phyloP scores from a whole-genome alignment of 1,140 invertebrate species.

The Lamellibrachia luymesi region DNA sequence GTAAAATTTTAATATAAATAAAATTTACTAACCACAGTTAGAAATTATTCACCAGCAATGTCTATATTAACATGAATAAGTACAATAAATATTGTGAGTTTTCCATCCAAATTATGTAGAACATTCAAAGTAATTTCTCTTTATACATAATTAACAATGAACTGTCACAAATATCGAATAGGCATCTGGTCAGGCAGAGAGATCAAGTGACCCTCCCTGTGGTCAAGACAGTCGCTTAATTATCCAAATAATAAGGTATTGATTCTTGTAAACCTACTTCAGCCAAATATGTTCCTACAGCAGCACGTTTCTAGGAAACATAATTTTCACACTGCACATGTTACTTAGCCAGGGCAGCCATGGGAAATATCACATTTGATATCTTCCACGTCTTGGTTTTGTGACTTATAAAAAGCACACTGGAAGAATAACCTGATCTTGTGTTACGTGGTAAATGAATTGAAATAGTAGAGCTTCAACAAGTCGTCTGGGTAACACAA shows the following conservation, averaged over 20 bases:
- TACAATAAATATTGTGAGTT: no score
- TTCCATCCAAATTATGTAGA: no score
- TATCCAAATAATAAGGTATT: not conserved
- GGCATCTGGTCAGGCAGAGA: not conserved
- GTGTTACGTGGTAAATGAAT: not conserved
- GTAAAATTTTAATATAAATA: no score
- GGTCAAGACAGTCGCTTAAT: not conserved
- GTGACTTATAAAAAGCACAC: not conserved
- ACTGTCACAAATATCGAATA: no score
- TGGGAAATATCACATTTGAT: not conserved
- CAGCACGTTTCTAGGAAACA: not conserved
- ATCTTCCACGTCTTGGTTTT: not conserved
- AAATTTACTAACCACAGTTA: no score
- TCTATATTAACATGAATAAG: no score
- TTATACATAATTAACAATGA: no score
- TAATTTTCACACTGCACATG: not conserved
- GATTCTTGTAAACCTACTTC: not conserved
- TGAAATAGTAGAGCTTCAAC: not conserved
- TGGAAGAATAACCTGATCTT: not conserved
- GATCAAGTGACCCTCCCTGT: not conserved
- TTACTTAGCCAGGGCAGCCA: not conserved
- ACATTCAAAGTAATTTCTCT: no score
- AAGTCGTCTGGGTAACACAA: not conserved
- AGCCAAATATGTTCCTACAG: not conserved
- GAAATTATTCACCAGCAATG: no score